phyloP scores from a whole-genome alignment of 2,113 vertebrate genomes.

The Bungarus multicinctus region DNA sequence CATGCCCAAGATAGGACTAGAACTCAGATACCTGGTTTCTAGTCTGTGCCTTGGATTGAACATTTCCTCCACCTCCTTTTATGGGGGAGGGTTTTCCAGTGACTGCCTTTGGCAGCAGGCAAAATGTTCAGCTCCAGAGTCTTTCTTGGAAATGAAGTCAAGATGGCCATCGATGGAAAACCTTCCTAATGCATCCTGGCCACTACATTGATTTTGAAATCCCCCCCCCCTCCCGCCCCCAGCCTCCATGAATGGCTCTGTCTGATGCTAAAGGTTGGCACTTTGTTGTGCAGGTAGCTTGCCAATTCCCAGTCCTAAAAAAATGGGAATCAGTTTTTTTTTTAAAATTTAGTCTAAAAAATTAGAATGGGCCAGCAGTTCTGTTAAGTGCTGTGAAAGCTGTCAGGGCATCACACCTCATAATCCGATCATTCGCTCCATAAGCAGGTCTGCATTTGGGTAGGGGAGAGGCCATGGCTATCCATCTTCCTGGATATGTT shows the following conservation, averaged over 20 bases:
- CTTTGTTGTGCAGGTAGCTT: neutral
- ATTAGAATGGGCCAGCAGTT: neutral
- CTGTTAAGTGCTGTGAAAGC: neutral
- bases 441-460: neutral
- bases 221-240: rapidly evolving
- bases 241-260: neutral
- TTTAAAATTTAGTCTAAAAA: neutral
- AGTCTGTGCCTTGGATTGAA: neutral
- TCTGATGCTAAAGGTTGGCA: neutral
- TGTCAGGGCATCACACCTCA: neutral
- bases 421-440: neutral
- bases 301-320: neutral
- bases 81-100: neutral
- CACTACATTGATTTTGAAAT: neutral
- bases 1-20: neutral
- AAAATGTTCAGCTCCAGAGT: neutral
- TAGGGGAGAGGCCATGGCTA: neutral
- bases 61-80: neutral
- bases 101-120: neutral
- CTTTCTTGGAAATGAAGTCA: neutral
- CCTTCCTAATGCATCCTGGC: neutral
- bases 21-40: neutral
- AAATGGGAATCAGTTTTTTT: neutral
- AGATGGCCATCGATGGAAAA: neutral
- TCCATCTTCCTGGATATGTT: neutral